Evolutionary conservation across 2,797 vertebrate genomes (phyloP).

Genomic region (Chaunax sp.): DNA sequence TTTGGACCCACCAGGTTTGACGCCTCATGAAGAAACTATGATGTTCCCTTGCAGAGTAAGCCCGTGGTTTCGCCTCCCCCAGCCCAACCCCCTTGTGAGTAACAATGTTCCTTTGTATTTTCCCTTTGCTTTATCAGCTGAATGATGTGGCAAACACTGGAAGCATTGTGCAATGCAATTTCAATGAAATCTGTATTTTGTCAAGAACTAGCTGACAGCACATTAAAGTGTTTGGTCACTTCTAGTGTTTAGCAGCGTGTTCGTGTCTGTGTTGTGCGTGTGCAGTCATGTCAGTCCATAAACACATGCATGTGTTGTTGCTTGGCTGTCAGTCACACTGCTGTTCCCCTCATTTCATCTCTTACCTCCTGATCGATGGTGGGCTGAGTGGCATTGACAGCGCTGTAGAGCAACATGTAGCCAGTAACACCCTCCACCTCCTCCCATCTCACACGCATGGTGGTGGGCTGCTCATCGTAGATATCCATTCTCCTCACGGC

Average conservation of each 20-base stretch:
- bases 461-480: constrained; percentile 89
- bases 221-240: constrained; percentile 24
- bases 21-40: constrained; percentile 66
- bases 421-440: constrained; percentile 86
- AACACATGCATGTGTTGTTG: constrained; percentile 4
- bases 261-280: neutral
- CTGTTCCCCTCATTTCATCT: constrained; percentile 12
- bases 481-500: constrained; percentile 88
- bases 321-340: neutral
- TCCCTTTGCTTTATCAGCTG: constrained; percentile 38
- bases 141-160: constrained; percentile 56
- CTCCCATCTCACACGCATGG: constrained; percentile 94
- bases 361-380: constrained; percentile 89
- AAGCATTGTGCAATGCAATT: constrained; percentile 58
- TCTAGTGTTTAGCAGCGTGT: constrained; percentile 22
- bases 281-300: constrained; percentile 7
- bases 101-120: constrained; percentile 64
- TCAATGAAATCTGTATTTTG: constrained; percentile 58
- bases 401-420: constrained; percentile 89
- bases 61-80: constrained; percentile 60
- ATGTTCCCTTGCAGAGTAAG: constrained; percentile 65
- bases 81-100: constrained; percentile 51
- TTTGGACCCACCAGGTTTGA: constrained; percentile 61
- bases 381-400: constrained; percentile 87
- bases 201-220: constrained; percentile 56